Evolutionary conservation across 2,797 vertebrate genomes (phyloP).

Genomic region (Labeo calbasu): DNA sequence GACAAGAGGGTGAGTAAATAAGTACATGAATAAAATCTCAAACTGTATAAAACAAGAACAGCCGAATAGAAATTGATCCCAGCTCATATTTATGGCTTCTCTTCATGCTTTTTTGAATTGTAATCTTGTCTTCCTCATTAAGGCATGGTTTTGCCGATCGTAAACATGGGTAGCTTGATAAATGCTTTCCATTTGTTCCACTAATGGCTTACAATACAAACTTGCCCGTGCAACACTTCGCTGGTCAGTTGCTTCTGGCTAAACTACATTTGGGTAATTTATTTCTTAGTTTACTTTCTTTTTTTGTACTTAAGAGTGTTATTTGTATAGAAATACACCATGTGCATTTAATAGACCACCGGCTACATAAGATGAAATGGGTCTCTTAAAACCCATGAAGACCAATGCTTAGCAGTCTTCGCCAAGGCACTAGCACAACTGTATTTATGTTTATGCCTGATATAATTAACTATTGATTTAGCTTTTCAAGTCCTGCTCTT

Average conservation of each 20-base stretch:
- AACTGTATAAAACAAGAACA: neutral
- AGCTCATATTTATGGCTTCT: conserved; percentile 18
- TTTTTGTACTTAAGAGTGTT: neutral
- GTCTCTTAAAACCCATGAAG: conserved; percentile 26
- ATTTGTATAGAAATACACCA: conserved; percentile 1
- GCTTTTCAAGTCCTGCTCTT: conserved; percentile 60
- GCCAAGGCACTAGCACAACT: conserved; percentile 42
- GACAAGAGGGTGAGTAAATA: neutral
- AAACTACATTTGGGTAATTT: conserved; percentile 22
- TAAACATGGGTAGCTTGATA: conserved; percentile 25
- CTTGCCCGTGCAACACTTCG: conserved; percentile 13
- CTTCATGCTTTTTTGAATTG: conserved; percentile 10
- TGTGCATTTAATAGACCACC: conserved; percentile 6
- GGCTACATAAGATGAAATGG: conserved; percentile 6
- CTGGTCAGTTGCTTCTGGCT: conserved; percentile 25
- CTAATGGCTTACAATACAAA: conserved; percentile 41
- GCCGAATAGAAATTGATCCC: neutral
- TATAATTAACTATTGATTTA: conserved; percentile 76
- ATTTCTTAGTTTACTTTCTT: conserved; percentile 20
- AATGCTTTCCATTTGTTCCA: conserved; percentile 46
- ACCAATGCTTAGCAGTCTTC: conserved; percentile 28
- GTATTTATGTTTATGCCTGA: conserved; percentile 71
- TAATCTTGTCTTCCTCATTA: conserved; percentile 37
- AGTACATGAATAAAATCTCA: neutral
- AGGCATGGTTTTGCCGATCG: conserved; percentile 6